phyloP scores from a whole-genome alignment of 2,113 vertebrate species.

The Acrocephalus arundinaceus region DNA sequence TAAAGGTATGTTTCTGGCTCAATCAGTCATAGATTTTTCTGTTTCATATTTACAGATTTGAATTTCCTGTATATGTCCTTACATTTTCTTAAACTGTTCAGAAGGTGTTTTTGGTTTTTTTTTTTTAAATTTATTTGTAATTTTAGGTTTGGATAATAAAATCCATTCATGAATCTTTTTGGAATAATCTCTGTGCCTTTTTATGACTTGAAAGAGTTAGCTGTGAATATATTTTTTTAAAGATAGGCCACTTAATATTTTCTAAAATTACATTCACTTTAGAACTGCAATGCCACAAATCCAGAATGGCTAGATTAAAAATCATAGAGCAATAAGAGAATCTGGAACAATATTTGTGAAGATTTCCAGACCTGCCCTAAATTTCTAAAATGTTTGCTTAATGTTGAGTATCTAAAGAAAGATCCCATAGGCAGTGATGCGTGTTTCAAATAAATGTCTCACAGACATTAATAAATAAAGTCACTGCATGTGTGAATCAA shows the following conservation, averaged over 20 bases:
- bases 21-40: background rate
- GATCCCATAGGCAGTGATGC: background rate
- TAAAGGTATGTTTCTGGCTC: background rate
- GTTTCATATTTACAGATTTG: background rate
- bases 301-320: background rate
- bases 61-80: background rate
- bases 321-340: background rate
- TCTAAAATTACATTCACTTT: background rate
- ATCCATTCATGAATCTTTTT: background rate
- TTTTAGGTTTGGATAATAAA: background rate
- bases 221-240: background rate
- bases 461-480: background rate
- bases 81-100: background rate
- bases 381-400: background rate
- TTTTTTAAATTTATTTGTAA: background rate
- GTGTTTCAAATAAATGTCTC: background rate
- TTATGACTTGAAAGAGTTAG: background rate
- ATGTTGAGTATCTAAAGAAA: background rate
- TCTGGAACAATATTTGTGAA: background rate
- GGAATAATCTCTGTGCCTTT: background rate
- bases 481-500: background rate
- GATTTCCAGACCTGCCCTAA: background rate
- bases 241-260: background rate
- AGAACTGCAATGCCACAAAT: background rate
- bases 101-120: background rate